phyloP scores from a whole-genome alignment of 2,113 vertebrate species.

The Channa maculata region DNA sequence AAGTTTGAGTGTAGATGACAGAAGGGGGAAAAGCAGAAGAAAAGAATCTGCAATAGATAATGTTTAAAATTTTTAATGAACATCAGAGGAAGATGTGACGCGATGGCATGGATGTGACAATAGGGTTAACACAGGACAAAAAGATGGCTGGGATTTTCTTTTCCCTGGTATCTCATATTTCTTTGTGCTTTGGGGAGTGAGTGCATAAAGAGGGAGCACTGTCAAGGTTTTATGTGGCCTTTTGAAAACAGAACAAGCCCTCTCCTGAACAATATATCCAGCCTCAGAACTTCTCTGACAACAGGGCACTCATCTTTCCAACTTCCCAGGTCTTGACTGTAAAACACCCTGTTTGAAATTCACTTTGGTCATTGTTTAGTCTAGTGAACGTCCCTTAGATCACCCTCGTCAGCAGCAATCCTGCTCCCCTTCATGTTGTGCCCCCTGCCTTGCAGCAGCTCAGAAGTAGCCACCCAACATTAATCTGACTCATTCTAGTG shows the following conservation, averaged over 20 bases:
- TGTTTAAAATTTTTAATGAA: conserved; percentile 43
- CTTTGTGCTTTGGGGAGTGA: conserved; percentile 69
- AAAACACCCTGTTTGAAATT: conserved; percentile 76
- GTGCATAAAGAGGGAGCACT: conserved; percentile 64
- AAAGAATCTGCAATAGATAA: conserved; percentile 42
- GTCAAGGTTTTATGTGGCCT: conserved; percentile 77
- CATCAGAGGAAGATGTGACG: conserved; percentile 44
- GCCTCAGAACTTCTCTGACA: conserved; percentile 68
- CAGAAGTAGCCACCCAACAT: conserved; percentile 26
- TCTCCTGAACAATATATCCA: conserved; percentile 74
- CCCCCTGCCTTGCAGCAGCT: conserved; percentile 25
- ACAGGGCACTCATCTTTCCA: conserved; percentile 66
- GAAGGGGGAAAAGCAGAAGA: conserved; percentile 20
- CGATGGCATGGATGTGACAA: conserved; percentile 41
- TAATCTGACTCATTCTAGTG: conserved; percentile 39
- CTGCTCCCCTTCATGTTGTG: conserved; percentile 50
- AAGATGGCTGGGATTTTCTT: conserved; percentile 62
- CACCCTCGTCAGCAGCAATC: conserved; percentile 70
- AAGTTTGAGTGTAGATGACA: conserved; percentile 49
- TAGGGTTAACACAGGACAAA: conserved; percentile 62
- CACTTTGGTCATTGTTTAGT: conserved; percentile 82
- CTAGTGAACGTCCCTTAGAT: conserved; percentile 76
- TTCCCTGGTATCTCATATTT: conserved; percentile 77
- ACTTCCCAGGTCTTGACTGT: conserved; percentile 62
- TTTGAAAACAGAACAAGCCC: conserved; percentile 80